These are phyloP conservation scores for Gnathonemus echidnorhynchus DNA, from an alignment of 2,113 vertebrate genomes.

Conservation along the genomic window DNA sequence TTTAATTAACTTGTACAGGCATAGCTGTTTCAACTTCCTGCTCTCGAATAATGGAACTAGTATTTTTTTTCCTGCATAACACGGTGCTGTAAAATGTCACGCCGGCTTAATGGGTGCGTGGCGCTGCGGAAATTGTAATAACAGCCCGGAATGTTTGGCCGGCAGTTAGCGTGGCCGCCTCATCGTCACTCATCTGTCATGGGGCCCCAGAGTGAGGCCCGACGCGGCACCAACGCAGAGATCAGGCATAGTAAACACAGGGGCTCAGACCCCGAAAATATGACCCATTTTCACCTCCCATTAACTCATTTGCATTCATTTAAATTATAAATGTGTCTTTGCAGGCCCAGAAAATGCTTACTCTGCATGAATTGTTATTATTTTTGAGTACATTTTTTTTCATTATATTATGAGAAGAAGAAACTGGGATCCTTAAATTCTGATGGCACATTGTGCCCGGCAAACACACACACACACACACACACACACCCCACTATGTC, in stretches of 20 bases:
- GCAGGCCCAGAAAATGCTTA: neutral
- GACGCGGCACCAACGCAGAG: neutral
- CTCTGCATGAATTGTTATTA: neutral
- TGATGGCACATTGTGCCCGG: neutral
- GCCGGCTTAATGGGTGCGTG: constrained; percentile 17
- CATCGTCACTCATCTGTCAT: constrained; percentile 15
- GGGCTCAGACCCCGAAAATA: neutral
- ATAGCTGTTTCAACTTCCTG: constrained; percentile 18
- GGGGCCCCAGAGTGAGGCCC: neutral
- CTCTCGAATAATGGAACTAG: constrained; percentile 23
- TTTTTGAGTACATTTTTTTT: neutral
- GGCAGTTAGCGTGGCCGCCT: neutral
- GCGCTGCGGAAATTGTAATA: constrained; percentile 18
- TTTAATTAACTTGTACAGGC: constrained; percentile 22
- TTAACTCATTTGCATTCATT: neutral
- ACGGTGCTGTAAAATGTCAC: constrained; percentile 21
- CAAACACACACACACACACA: too few relatives aligned
- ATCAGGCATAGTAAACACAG: neutral
- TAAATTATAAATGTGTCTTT: neutral
- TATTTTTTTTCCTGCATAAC: constrained; percentile 21
- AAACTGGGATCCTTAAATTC: neutral
- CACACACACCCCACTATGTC: neutral
- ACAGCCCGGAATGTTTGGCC: constrained; percentile 15
- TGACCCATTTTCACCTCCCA: neutral
- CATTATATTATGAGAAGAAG: neutral